Evolutionary conservation across 2,888 invertebrate species (phyloP).

Genomic region (Euproctis similis): DNA sequence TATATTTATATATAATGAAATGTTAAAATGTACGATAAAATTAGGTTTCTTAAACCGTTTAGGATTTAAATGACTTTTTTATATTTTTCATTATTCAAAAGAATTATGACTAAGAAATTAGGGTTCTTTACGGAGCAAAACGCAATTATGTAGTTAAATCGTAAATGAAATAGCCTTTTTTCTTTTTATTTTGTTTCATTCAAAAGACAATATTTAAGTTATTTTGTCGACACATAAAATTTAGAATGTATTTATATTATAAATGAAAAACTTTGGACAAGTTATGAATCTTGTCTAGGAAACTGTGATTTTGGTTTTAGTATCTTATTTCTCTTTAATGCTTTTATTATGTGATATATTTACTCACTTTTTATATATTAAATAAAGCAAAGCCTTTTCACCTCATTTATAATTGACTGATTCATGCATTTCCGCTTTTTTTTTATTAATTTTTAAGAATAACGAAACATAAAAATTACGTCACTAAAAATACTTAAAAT

Average conservation of each 20-base stretch:
- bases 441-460: constrained; percentile 16
- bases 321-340: constrained; percentile 55
- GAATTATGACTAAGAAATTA: constrained; percentile 62
- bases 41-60: constrained; percentile 72
- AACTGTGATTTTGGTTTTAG: constrained; percentile 75
- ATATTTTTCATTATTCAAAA: constrained; percentile 72
- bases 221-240: constrained; percentile 44
- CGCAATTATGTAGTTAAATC: constrained; percentile 50
- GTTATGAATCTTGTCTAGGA: constrained; percentile 64
- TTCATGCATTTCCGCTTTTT: constrained; percentile 48
- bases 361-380: constrained; percentile 42
- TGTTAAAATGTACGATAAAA: constrained; percentile 68
- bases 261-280: constrained; percentile 56
- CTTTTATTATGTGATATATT: constrained; percentile 69
- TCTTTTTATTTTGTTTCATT: constrained; percentile 55
- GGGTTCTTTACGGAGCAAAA: constrained; percentile 37
- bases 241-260: constrained; percentile 66
- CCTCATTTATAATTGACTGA: constrained; percentile 45
- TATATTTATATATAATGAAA: constrained; percentile 62
- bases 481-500: constrained; percentile 18
- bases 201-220: constrained; percentile 61
- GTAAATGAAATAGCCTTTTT: constrained; percentile 55
- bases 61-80: constrained; percentile 67
- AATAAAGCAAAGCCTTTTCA: constrained; percentile 37
- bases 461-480: constrained; percentile 10